Base-by-base conservation (phyloP, 2,797 vertebrate genomes). In the Petrocephalus sullivani region DNA sequence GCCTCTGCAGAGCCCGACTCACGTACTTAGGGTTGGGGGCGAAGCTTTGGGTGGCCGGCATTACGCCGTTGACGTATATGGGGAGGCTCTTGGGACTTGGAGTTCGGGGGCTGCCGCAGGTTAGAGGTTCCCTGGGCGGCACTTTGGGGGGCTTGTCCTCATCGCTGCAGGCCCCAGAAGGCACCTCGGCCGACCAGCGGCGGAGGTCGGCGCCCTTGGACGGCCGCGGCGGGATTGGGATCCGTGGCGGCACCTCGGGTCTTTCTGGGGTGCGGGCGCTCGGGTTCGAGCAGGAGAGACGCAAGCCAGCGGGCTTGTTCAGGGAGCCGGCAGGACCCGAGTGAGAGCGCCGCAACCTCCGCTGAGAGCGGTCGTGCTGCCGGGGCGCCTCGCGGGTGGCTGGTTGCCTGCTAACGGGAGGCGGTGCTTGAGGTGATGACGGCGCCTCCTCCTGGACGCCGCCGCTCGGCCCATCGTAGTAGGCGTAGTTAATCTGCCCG, bases 21-120 rank as follows among this genome's bases (percentile, higher is more conserved):
- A 99, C 98, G 0, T 99, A 99, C 60, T 99, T 97, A 2, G 98
- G 98, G 91, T 99, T 97, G 1, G 98, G 97, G 88, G 98, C 98
- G 89, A 99, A 99, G 91, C 98, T 99, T 94, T 99, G 98, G 0
- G 98, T 99, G 1, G 97, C 96, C 58, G 98, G 98, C 98, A 99
- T 99, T 87, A 99, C 97, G 67, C 98, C 98, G 0, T 99, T 98
- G 94, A 98, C 96, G 91, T 99, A 99, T 67, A 97, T 97, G 0
- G 98, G 98, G 3, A 99, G 96, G 90, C 96, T 97, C 92, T 99
- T 99, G 81, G 98, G 98, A 57, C 98, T 99, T 0, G 97, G 97
- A 0, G 97, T 96, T 54, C 98, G 97, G 1, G 97, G 97, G 23
- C 95, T 96, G 90, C 95, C 95, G 64, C 94, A 92, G 0, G 97